phyloP scores from a whole-genome alignment of 2,888 invertebrate species.

The Scaptomyza polygonia region DNA sequence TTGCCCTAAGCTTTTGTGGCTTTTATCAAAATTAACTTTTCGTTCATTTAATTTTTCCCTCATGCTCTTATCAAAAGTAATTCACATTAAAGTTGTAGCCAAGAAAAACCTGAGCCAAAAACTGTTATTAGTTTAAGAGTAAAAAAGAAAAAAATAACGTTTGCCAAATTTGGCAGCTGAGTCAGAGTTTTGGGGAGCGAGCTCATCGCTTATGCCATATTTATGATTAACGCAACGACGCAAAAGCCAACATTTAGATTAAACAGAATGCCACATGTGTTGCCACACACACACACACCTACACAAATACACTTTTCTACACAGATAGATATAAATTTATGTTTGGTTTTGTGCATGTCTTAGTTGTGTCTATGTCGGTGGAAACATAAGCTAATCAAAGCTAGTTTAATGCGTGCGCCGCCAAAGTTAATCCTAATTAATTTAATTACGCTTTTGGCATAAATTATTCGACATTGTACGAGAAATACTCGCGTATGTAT shows the following conservation, averaged over 20 bases:
- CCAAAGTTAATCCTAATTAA: slow-evolving; percentile 80
- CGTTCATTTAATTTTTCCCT: too few relatives aligned
- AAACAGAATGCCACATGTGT: slow-evolving; percentile 68
- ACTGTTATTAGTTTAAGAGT: slow-evolving; percentile 16
- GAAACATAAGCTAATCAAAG: slow-evolving; percentile 77
- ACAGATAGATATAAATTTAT: slow-evolving; percentile 38
- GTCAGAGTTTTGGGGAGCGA: slow-evolving; percentile 14
- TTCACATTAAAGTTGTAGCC: slow-evolving; percentile 11
- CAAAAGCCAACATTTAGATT: slow-evolving; percentile 71
- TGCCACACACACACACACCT: slow-evolving; percentile 19
- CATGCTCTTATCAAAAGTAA: not conserved
- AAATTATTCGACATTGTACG: slow-evolving; percentile 69
- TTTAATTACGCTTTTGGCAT: slow-evolving; percentile 78
- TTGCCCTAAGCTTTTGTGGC: too few relatives aligned
- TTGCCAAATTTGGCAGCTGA: slow-evolving; percentile 51
- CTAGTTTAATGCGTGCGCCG: slow-evolving; percentile 78
- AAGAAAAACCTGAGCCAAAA: not conserved
- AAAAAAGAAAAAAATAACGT: too few relatives aligned
- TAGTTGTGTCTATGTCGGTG: slow-evolving; percentile 42
- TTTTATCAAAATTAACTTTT: not conserved
- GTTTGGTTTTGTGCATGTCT: slow-evolving; percentile 63
- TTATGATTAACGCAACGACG: slow-evolving; percentile 68
- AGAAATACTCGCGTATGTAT: slow-evolving; percentile 23
- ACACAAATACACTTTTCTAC: not conserved
- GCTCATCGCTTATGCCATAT: slow-evolving; percentile 76